Percentiles rank a stretch among this genome's conserved stretches.
These are phyloP conservation scores for Lagothrix lagotricha DNA, from an alignment of 2,797 vertebrate genomes.

Conservation along the genomic window DNA sequence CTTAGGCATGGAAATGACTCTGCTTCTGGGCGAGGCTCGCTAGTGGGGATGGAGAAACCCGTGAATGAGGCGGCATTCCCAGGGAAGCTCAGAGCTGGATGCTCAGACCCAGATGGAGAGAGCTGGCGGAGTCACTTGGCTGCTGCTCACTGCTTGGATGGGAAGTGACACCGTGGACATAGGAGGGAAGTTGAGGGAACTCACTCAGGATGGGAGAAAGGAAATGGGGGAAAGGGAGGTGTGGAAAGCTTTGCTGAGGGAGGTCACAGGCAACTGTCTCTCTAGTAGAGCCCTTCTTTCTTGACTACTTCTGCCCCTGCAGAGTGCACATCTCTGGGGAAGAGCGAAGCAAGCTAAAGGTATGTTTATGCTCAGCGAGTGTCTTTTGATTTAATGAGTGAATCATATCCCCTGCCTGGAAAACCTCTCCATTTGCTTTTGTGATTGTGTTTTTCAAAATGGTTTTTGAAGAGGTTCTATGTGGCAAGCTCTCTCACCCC, in stretches of 20 bases:
- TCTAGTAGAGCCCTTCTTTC: background rate
- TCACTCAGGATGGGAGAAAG: slow-evolving; percentile 44
- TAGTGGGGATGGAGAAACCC: background rate
- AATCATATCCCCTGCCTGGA: background rate
- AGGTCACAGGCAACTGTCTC: background rate
- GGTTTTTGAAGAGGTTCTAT: background rate
- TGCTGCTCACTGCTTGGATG: background rate
- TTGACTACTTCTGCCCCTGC: background rate
- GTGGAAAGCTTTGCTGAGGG: slow-evolving; percentile 27
- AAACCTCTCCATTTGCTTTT: background rate
- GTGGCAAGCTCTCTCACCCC: rapidly evolving
- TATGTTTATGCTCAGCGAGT: background rate
- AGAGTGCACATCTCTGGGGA: background rate
- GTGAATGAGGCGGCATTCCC: rapidly evolving
- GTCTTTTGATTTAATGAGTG: background rate
- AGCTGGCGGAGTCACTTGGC: background rate
- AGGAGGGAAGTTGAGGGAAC: background rate
- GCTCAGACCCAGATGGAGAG: background rate
- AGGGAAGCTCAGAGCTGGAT: background rate
- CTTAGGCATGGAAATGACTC: background rate
- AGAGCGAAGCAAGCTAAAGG: background rate
- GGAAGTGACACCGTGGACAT: slow-evolving; percentile 51
- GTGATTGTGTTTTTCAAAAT: background rate
- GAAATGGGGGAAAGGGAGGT: slow-evolving; percentile 22
- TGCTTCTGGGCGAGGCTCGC: background rate